Percentiles rank a stretch among this genome's conserved stretches.
phyloP scores from a whole-genome alignment of 2,113 vertebrate genomes.

The Salvelinus namaycush region DNA sequence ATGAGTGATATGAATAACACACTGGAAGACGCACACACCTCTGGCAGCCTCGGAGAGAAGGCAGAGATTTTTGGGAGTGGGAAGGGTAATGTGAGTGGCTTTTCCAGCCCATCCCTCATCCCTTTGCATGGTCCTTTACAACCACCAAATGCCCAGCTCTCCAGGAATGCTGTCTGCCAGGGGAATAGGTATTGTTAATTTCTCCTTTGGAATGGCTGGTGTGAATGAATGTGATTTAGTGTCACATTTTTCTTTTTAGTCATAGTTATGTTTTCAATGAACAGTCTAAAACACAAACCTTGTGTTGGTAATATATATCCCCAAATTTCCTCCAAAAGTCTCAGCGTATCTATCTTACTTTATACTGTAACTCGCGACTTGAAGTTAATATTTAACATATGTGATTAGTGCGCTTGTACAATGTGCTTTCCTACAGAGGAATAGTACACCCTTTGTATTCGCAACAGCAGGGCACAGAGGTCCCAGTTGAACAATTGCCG shows the following conservation, averaged over 20 bases:
- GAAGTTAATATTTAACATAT: slow-evolving; percentile 56
- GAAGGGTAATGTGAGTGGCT: slow-evolving; percentile 59
- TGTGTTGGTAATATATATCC: not conserved
- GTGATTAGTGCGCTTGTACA: slow-evolving; percentile 30
- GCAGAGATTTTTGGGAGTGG: slow-evolving; percentile 70
- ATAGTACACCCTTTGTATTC: slow-evolving; percentile 59
- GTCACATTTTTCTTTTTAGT: not conserved
- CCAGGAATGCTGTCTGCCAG: slow-evolving; percentile 55
- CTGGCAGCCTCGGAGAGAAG: slow-evolving; percentile 69
- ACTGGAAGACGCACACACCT: slow-evolving; percentile 68
- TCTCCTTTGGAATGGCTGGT: slow-evolving; percentile 14
- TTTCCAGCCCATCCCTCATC: slow-evolving; percentile 63
- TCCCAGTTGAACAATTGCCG: slow-evolving; percentile 50
- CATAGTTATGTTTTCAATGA: not conserved
- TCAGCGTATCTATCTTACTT: slow-evolving; percentile 20
- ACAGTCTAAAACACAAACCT: not conserved
- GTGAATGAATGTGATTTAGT: not conserved
- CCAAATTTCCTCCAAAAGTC: not conserved
- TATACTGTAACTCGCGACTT: slow-evolving; percentile 22
- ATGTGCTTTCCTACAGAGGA: slow-evolving; percentile 24
- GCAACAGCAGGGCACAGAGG: slow-evolving; percentile 34
- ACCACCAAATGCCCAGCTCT: slow-evolving; percentile 60
- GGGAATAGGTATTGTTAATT: slow-evolving; percentile 68
- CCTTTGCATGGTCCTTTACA: slow-evolving; percentile 61
- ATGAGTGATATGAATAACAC: slow-evolving; percentile 76